Evolutionary conservation across 2,888 invertebrate genomes (phyloP).

Genomic region (Tenodera sinensis): DNA sequence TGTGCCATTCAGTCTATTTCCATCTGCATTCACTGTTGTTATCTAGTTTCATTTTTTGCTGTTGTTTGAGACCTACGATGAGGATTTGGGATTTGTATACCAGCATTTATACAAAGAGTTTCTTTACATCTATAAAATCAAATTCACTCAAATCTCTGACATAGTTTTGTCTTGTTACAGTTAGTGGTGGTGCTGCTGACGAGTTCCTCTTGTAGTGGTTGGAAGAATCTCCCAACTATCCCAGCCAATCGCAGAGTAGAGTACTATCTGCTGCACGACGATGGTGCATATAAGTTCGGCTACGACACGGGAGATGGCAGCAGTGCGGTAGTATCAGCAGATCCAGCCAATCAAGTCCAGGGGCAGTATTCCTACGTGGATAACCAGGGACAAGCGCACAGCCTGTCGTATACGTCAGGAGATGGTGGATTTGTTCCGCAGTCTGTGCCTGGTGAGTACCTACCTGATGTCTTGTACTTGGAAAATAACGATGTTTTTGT

Average conservation of each 20-base stretch:
- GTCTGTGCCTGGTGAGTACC: not conserved
- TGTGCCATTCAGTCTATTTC: no score
- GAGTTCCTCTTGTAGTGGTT: conserved; percentile 26
- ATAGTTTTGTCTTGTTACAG: not conserved
- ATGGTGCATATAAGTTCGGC: conserved; percentile 43
- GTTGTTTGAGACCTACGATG: no score
- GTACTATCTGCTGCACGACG: conserved; percentile 43
- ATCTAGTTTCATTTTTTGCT: no score
- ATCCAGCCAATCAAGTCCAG: conserved; percentile 39
- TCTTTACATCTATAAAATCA: no score
- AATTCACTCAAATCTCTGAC: not conserved
- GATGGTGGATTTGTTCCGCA: conserved; percentile 39
- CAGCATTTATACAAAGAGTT: no score
- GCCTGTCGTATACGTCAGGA: conserved; percentile 41
- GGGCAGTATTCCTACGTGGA: conserved; percentile 40
- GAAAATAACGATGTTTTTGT: no score
- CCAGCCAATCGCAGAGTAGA: conserved; percentile 41
- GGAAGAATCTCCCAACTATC: conserved; percentile 40
- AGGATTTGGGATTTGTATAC: no score
- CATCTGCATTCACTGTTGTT: no score
- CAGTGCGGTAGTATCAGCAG: conserved; percentile 41
- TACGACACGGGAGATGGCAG: conserved; percentile 44
- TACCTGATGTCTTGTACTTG: no score
- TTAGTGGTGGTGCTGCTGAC: not conserved
- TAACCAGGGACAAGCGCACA: conserved; percentile 37